Base-by-base conservation (phyloP, 2,888 invertebrate species). In the Acleris laterana region DNA sequence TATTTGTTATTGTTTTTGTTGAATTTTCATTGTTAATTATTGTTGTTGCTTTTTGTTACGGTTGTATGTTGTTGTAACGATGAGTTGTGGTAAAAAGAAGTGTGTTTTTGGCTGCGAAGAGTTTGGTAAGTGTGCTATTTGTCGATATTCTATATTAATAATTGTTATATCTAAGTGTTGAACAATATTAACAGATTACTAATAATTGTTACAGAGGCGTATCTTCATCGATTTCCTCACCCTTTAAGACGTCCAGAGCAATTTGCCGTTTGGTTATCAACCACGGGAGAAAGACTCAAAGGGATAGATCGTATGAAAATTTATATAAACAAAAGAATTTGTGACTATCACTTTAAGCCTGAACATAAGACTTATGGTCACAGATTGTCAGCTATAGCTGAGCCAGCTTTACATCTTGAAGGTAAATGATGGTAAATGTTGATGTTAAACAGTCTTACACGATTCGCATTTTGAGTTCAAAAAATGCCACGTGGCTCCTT, bases 341-440 rank as follows among this genome's bases (percentile, higher is more conserved):
- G 59, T 50, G 59, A 50, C 28, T 20, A 50, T 16, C 59, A 59
- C 13, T 59, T 59, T 28, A 52, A 20, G n/a, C 52, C 52, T 22
- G 25, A 52, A 20, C 20, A 52, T 22, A 52, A 52, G 9, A 20
- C 22, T 9, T 11, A 7, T n/a, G 19, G 52, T 9, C 52, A 52
- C 22, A 19, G 52, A 20, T 25, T 52, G n/a, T 11, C 19, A 9
- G 13, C 11, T 16, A 20, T 25, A 22, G 22, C 52, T 52, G 28
- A 20, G 11, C 52, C 52, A 25, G 9, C 20, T 19, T 13, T 52
- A 16, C 13, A 52, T n/a, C 22, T 52, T 9, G 22, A 52, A 20
- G 52, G 52, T 52, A 52, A 51, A 2, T 49, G n/a, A n/a, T n/a
- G n/a, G n/a, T n/a, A n/a, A 22, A 22, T 22, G 19, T 11, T 16